Evolutionary conservation across 2,113 vertebrate genomes (phyloP).

Genomic region (Phalacrocorax aristotelis): DNA sequence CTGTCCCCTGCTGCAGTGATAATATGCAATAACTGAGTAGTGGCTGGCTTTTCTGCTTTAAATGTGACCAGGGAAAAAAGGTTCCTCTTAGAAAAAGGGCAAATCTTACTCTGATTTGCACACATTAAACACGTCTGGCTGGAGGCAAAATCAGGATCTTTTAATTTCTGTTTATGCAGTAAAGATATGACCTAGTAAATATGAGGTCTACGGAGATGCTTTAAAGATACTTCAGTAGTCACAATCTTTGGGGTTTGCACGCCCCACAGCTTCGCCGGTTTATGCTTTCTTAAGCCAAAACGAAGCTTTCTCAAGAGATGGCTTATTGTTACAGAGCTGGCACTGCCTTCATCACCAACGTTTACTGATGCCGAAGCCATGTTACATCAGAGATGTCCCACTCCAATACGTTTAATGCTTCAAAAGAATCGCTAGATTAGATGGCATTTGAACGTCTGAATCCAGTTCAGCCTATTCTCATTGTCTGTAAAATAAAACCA

Average conservation of each 20-base stretch:
- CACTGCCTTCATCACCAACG: neutral
- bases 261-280: neutral
- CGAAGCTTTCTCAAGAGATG: neutral
- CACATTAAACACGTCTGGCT: slow-evolving; percentile 5
- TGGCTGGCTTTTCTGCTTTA: neutral
- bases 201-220: neutral
- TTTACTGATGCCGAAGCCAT: neutral
- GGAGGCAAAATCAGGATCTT: slow-evolving; percentile 27
- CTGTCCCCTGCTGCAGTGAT: neutral
- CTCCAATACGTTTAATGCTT: neutral
- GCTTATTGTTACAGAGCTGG: neutral
- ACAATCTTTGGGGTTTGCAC: neutral
- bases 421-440: neutral
- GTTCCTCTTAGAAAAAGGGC: neutral
- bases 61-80: neutral
- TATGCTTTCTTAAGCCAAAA: neutral
- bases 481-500: neutral
- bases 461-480: neutral
- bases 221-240: slow-evolving; percentile 7
- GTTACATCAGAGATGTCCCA: neutral
- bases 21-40: slow-evolving; percentile 2
- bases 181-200: slow-evolving; percentile 21
- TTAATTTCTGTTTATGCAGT: slow-evolving; percentile 28
- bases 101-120: slow-evolving; percentile 16
- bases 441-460: neutral